Base-by-base conservation (phyloP, 1,140 invertebrate genomes). In the Bradynema listronoti region DNA sequence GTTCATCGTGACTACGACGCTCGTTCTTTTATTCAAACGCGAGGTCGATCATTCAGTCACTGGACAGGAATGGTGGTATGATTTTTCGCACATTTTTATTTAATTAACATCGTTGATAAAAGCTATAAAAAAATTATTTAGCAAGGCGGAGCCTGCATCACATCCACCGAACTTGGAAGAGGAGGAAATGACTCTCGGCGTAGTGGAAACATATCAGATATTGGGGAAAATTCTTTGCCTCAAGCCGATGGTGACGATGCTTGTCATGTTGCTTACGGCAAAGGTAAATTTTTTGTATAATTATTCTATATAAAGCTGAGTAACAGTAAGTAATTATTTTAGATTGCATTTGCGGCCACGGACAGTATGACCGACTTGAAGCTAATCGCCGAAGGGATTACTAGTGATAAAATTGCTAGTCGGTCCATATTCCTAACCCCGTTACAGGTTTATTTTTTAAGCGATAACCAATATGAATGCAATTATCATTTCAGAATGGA, bases 351-450 rank as follows among this genome's bases (percentile, higher is more conserved):
- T 82, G 87, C 90, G 52, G 89, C 92, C n/a, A 86, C 88, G 63
- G 95, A 99, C 83, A 85, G 88, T 29, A 88, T 96, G 0, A 92
- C 92, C 19, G 87, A 87, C 30, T 83, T 99, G 49, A 98, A 98
- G 81, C 36, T 67, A 33, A 67, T 67, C 29, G 57, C 55, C 34
- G 63, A 49, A 1, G 94, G 95, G 27, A 87, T 99, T 42, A 90
- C 91, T 0, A 94, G 93, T 77, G 92, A 97, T 78, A 87, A 89
- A 63, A 80, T 99, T 46, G 94, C 92, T 0, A 79, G 96, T 39
- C 82, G 98, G 71, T 80, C 78, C 32, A 58, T 75, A 16, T 75
- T 75, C 25, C 52, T 75, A 7, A 77, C 73, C 2, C 72, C 72
- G 24, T 87, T 99, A 27, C 93, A 63, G 25, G 52, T 50, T 30